Evolutionary conservation across 2,113 vertebrate genomes (phyloP), one percentile per base, ranked within the genome.

Genomic region (Genyomyrus donnyi): DNA sequence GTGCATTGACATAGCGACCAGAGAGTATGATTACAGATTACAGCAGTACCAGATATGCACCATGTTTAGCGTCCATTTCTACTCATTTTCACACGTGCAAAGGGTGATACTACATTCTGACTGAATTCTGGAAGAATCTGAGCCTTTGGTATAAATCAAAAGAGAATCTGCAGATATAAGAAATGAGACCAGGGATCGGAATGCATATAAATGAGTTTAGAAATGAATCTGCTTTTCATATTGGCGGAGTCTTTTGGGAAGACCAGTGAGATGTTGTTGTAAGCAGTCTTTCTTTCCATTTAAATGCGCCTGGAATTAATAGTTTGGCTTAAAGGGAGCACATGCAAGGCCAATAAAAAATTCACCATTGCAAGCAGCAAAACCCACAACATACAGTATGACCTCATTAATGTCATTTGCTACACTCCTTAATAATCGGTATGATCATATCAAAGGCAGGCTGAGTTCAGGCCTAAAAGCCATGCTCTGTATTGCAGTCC

Each of bases 221-320:
- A 89, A 35, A 83, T 52, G 17, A 52, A 83, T 80, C 50, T 89
- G 77, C 66, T 52, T 83, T 70, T 62, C 53, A 88, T 88, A 35
- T 58, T 48, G 88, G 13, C n/a, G 11, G 19, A 3, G 35, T 46
- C 62, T 70, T 70, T 39, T 88, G 53, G 52, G 52, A 1, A 88
- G 46, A 85, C 83, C 45, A 70, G 88, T 21, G 21, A 70, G 74
- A 88, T 88, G 24, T 58, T 70, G 17, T 74, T 48, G 19, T 27
- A 46, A 19, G 35, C 31, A 27, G 86, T 8, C 17, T 31, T 87
- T 87, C 49, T 27, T 31, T 53, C n/a, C 27, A 31, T 52, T 52
- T 87, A 87, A 87, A 87, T 27, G 49, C 48, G 83, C 19, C 83
- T n/a, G 19, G 83, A 48, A 85, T 85, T 17, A 84, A 84, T 84